A percentile compares a stretch with the other conserved stretches of the same genome.
Evolutionary conservation across 1,140 invertebrate species (phyloP).

Genomic region (Medauroidea extradentata): DNA sequence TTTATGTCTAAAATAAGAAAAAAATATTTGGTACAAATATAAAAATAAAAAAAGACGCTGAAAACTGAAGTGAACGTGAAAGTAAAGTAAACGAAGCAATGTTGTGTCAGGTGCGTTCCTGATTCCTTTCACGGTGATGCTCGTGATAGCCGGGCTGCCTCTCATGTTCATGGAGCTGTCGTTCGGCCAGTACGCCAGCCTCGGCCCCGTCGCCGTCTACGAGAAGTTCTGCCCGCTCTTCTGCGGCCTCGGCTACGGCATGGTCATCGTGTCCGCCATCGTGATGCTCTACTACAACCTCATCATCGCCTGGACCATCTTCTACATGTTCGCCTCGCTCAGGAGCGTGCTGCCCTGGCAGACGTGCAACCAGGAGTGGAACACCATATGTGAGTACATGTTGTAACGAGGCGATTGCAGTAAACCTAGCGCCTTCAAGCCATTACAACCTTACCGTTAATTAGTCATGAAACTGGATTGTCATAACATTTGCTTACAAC

Average conservation of each 20-base stretch:
- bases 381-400: slow-evolving; percentile 58
- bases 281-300: slow-evolving; percentile 83
- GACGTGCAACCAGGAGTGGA: slow-evolving; percentile 70
- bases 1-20: too few species aligned
- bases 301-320: slow-evolving; percentile 82
- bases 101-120: slow-evolving; percentile 68
- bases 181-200: slow-evolving; percentile 67
- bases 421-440: too few species aligned
- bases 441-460: too few species aligned
- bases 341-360: slow-evolving; percentile 69
- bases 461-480: too few species aligned
- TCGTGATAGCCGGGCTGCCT: slow-evolving; percentile 76
- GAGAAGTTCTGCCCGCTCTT: slow-evolving; percentile 64
- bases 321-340: slow-evolving; percentile 76
- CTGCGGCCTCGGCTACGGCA: slow-evolving; percentile 72
- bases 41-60: too few species aligned
- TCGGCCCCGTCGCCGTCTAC: slow-evolving; percentile 67
- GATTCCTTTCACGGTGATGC: slow-evolving; percentile 80
- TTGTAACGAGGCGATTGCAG: too few species aligned
- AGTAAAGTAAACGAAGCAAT: not conserved
- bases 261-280: slow-evolving; percentile 76
- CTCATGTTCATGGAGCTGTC: slow-evolving; percentile 86
- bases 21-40: too few species aligned
- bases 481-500: too few species aligned
- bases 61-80: too few species aligned